Base-by-base conservation (phyloP, 2,888 invertebrate genomes). In the Caenorhabditis sp. region DNA sequence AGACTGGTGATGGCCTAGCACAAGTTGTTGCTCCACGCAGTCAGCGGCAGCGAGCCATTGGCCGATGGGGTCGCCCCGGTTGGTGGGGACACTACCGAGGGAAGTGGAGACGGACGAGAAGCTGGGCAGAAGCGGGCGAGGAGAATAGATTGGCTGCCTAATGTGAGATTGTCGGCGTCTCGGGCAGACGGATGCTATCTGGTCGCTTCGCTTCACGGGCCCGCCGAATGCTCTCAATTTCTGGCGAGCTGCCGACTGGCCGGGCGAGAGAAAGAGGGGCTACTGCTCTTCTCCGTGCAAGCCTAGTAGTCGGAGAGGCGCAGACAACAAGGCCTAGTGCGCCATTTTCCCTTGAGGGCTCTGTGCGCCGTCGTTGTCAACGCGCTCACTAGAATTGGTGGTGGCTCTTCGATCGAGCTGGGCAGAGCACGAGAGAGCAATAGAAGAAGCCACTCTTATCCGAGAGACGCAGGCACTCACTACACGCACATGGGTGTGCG, bases 111-210 rank as follows among this genome's bases (percentile, higher is more conserved):
- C 32, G 50, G 63, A 56, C 52, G 48, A 53, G 58, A 63, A 63
- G 71, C 71, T 43, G 55, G 62, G 43, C 30, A 37, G 55, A 48
- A 62, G 55, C 55, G 48, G n/a, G 61, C 62, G 48, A 68, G 59
- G 52, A 59, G 68, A 68, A 68, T 68, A 68, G 68, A 68, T 68
- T 68, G 68, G 68, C 68, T 68, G 68, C 68, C 68, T 68, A 68
- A 68, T 68, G 68, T 68, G 68, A 71, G 71, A 71, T 62, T 61
- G 55, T 62, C 71, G 61, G 71, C 68, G 68, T 68, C 68, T 68
- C 68, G 8, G 24, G 58, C 43, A 66, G 48, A 58, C 32, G 56
- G 39, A 35, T 66, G 50, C 66, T 66, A 66, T 68, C 30, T 59
- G 43, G 43, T 48, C 53, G 55, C 46, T 55, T 39, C 59, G 41